A percentile compares a stretch with the other conserved stretches of the same genome.
Evolutionary conservation across 2,888 invertebrate species (phyloP).

Genomic region (Clostera curtula): DNA sequence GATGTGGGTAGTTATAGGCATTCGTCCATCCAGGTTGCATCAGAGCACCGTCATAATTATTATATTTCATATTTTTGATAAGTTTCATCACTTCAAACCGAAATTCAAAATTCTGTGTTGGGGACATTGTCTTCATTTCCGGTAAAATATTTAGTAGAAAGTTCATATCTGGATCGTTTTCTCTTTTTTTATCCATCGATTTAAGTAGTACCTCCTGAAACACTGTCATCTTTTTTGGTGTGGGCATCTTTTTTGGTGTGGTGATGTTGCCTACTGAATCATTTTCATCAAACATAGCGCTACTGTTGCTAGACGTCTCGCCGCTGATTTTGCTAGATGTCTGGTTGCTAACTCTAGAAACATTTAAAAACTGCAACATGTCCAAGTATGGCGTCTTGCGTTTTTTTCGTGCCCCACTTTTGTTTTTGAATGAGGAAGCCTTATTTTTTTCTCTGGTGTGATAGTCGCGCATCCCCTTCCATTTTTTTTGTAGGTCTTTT

Average conservation of each 20-base stretch:
- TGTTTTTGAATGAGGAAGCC: neutral
- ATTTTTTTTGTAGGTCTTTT: constrained; percentile 1
- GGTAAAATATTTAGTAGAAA: constrained; percentile 1
- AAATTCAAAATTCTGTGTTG: constrained; percentile 1
- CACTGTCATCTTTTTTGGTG: neutral
- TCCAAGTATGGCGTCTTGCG: neutral
- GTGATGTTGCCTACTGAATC: neutral
- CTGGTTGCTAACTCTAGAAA: neutral
- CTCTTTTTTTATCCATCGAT: neutral
- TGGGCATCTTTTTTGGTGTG: neutral
- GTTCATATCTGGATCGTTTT: neutral
- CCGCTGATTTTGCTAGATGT: neutral
- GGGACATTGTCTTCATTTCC: neutral
- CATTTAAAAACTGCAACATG: neutral
- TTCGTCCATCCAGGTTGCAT: constrained; percentile 9
- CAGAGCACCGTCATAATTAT: constrained; percentile 5
- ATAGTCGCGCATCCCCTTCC: constrained; percentile 1
- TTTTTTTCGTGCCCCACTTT: neutral
- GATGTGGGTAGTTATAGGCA: constrained; percentile 8
- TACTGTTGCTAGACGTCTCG: neutral
- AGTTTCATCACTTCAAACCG: neutral
- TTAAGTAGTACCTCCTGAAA: neutral
- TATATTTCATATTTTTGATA: constrained; percentile 1
- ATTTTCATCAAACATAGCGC: neutral
- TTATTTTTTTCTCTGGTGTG: neutral